Percentiles rank a stretch among this genome's conserved stretches.
These are phyloP conservation scores for Drosophila nebulosa DNA, from an alignment of 1,140 invertebrate species.

Conservation along the genomic window DNA sequence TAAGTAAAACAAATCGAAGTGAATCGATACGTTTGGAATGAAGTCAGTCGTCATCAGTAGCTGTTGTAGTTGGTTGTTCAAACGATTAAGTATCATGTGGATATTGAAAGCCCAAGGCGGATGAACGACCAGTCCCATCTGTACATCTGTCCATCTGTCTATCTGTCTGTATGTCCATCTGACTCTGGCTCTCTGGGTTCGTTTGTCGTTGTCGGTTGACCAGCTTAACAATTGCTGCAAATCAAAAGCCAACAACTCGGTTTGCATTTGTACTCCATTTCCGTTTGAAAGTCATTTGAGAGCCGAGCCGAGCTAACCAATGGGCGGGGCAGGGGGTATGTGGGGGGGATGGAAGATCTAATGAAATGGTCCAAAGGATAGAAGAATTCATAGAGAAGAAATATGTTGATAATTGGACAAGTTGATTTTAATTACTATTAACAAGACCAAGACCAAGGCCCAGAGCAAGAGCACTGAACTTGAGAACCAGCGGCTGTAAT, in stretches of 20 bases:
- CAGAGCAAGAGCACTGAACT: conserved; percentile 62
- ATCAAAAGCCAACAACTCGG: conserved; percentile 36
- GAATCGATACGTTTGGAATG: conserved; percentile 35
- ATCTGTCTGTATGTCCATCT: too few relatives aligned
- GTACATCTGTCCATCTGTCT: neutral
- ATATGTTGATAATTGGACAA: conserved; percentile 24
- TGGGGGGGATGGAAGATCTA: conserved; percentile 37
- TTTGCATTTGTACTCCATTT: conserved; percentile 31
- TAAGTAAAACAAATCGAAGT: conserved; percentile 16
- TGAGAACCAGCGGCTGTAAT: conserved; percentile 43
- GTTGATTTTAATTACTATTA: conserved; percentile 57
- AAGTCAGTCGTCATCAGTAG: neutral
- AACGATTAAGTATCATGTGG: conserved; percentile 38
- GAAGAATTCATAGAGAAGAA: conserved; percentile 14
- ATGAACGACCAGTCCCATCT: conserved; percentile 7
- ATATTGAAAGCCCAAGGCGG: conserved; percentile 34
- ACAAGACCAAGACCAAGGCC: conserved; percentile 8
- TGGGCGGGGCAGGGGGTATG: neutral
- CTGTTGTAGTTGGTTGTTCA: conserved; percentile 4
- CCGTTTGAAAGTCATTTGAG: conserved; percentile 41
- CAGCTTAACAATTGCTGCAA: conserved; percentile 47
- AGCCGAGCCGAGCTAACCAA: neutral
- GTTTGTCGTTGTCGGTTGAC: conserved; percentile 5
- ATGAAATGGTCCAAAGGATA: conserved; percentile 27
- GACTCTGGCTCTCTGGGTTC: too few relatives aligned